A percentile compares a stretch with the other conserved stretches of the same genome.
phyloP scores from a whole-genome alignment of 2,113 vertebrate genomes.

The Blennius ocellaris region DNA sequence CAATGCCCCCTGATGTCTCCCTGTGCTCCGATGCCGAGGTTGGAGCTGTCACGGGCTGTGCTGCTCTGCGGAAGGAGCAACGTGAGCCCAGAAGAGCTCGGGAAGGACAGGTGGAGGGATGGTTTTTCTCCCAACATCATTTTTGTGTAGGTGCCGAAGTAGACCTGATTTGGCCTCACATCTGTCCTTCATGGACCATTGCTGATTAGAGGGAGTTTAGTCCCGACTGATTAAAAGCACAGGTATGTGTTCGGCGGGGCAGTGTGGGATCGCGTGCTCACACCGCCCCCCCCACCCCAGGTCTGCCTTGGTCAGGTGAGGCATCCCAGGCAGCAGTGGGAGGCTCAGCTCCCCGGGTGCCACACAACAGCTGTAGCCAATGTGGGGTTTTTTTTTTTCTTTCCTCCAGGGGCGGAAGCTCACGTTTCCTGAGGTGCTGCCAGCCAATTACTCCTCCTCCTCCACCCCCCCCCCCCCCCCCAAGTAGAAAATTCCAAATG shows the following conservation, averaged over 20 bases:
- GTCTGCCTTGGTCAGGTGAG: slow-evolving; percentile 56
- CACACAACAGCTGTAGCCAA: slow-evolving; percentile 76
- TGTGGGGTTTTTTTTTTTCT: slow-evolving; percentile 13
- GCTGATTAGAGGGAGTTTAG: slow-evolving; percentile 18
- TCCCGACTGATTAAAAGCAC: slow-evolving; percentile 16
- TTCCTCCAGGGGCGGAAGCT: slow-evolving; percentile 63
- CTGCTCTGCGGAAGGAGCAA: slow-evolving; percentile 40
- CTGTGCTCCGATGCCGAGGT: slow-evolving; percentile 48
- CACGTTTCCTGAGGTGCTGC: slow-evolving; percentile 71
- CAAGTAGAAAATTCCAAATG: slow-evolving; percentile 75
- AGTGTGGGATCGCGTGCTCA: slow-evolving; percentile 13
- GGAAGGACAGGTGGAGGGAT: slow-evolving; percentile 25
- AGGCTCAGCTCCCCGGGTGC: slow-evolving; percentile 37
- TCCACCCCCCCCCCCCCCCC: slow-evolving; percentile 22
- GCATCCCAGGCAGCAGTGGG: slow-evolving; percentile 52
- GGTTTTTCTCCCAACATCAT: no score
- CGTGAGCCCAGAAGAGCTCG: neutral
- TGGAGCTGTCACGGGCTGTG: slow-evolving; percentile 47
- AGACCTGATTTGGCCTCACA: no score
- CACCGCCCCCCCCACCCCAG: slow-evolving; percentile 4
- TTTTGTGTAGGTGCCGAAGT: no score
- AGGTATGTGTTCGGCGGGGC: slow-evolving; percentile 15
- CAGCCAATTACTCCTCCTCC: slow-evolving; percentile 41
- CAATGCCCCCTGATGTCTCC: slow-evolving; percentile 77
- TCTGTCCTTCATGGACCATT: neutral